phyloP scores from a whole-genome alignment of 2,888 invertebrate genomes.

The Trimorus sp. region DNA sequence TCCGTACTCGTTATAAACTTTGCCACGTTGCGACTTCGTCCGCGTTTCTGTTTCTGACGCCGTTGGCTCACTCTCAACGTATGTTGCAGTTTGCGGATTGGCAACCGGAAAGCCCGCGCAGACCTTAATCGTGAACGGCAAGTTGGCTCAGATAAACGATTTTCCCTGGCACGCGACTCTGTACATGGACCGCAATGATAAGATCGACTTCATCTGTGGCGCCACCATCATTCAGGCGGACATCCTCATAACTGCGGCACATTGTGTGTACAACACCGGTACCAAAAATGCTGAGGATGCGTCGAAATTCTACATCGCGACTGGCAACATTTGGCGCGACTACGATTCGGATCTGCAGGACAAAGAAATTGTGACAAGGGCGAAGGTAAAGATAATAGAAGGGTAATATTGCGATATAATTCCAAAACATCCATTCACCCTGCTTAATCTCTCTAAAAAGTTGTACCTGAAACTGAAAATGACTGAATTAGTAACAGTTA shows the following conservation, averaged over 20 bases:
- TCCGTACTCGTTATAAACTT: no score
- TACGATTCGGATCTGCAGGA: slow-evolving; percentile 72
- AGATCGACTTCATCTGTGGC: slow-evolving; percentile 77
- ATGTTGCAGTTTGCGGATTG: slow-evolving; percentile 78
- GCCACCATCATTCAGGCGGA: slow-evolving; percentile 78
- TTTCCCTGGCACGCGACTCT: slow-evolving; percentile 81
- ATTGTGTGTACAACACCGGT: slow-evolving; percentile 78
- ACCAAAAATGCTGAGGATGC: slow-evolving; percentile 65
- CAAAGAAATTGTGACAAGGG: slow-evolving; percentile 68
- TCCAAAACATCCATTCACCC: background rate
- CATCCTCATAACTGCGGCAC: slow-evolving; percentile 81
- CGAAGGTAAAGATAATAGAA: no score
- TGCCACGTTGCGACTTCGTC: background rate
- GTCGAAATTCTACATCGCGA: slow-evolving; percentile 68
- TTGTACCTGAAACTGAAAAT: no score
- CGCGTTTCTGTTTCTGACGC: background rate
- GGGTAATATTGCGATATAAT: no score
- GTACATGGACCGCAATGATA: slow-evolving; percentile 68
- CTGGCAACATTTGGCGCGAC: slow-evolving; percentile 78
- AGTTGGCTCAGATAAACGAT: slow-evolving; percentile 72
- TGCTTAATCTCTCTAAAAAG: background rate
- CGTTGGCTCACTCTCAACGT: background rate
- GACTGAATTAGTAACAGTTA: no score
- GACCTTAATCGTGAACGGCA: slow-evolving; percentile 75
- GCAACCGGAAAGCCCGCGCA: slow-evolving; percentile 51